These are phyloP conservation scores for Drepanosiphum platanoidis DNA, from an alignment of 2,888 invertebrate species.

Conservation along the genomic window DNA sequence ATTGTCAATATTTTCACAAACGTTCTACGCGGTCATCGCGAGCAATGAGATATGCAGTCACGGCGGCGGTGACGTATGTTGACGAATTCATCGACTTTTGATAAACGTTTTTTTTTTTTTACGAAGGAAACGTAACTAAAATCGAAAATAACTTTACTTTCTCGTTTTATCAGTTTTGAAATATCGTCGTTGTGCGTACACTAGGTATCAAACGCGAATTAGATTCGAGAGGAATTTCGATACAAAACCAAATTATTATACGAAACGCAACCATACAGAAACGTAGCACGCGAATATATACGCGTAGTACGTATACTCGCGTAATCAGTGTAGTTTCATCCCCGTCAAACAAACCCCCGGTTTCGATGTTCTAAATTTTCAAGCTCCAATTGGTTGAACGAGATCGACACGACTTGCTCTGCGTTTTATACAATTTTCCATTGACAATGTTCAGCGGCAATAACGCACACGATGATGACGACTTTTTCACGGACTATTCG, in stretches of 20 bases:
- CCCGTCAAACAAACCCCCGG: not conserved
- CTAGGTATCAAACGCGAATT: not conserved
- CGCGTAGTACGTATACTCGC: slow-evolving; percentile 1
- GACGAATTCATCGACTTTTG: no score
- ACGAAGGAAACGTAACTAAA: no score
- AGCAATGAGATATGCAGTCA: no score
- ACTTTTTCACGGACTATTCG: no score
- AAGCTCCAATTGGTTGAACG: not conserved
- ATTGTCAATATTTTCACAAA: no score
- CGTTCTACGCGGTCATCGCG: no score
- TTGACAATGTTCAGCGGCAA: no score
- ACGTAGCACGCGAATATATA: no score
- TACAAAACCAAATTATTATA: slow-evolving; percentile 25
- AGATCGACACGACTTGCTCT: not conserved
- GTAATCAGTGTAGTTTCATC: slow-evolving; percentile 20
- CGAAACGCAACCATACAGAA: not conserved
- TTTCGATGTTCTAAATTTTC: slow-evolving; percentile 16
- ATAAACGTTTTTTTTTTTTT: no score
- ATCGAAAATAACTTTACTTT: no score
- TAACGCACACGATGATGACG: no score
- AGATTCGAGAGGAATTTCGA: not conserved
- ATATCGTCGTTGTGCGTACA: not conserved
- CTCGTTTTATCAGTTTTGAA: not conserved
- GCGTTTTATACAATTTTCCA: not conserved
- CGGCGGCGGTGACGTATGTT: no score